These are phyloP conservation scores for Coleophora deauratella DNA, from an alignment of 2,888 invertebrate species.

Conservation along the genomic window DNA sequence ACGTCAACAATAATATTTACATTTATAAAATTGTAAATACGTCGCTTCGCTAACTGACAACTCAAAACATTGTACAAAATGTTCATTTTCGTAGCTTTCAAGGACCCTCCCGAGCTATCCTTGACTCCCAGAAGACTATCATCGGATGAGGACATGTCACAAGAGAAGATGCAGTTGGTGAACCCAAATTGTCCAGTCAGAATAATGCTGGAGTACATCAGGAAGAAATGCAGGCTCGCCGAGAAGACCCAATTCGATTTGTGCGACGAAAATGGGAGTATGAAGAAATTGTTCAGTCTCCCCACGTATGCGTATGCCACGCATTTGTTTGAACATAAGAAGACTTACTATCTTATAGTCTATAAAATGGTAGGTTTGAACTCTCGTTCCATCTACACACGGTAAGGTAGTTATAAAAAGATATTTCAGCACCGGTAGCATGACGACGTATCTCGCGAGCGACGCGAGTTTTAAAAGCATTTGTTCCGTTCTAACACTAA, in stretches of 20 bases:
- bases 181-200: constrained; percentile 54
- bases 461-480: too few species aligned
- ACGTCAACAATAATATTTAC: too few species aligned
- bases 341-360: constrained; percentile 50
- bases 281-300: constrained; percentile 40
- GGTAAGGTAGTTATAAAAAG: neutral
- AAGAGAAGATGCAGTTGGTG: constrained; percentile 31
- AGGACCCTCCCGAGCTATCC: constrained; percentile 49
- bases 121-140: constrained; percentile 15
- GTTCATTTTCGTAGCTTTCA: constrained; percentile 50
- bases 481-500: too few species aligned
- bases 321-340: constrained; percentile 45
- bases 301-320: constrained; percentile 45
- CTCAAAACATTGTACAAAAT: constrained; percentile 18
- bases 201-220: constrained; percentile 57
- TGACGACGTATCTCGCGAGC: too few species aligned
- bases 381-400: neutral
- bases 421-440: too few species aligned
- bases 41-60: too few species aligned
- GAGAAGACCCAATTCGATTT: constrained; percentile 47
- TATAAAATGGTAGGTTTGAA: constrained; percentile 35
- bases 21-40: too few species aligned
- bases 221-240: constrained; percentile 51
- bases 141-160: constrained; percentile 25
- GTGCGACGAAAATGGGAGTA: constrained; percentile 39